Percentiles rank a stretch among this genome's conserved stretches.
These are phyloP conservation scores for Tragelaphus oryx DNA, from an alignment of 2,797 vertebrate species.

Conservation along the genomic window DNA sequence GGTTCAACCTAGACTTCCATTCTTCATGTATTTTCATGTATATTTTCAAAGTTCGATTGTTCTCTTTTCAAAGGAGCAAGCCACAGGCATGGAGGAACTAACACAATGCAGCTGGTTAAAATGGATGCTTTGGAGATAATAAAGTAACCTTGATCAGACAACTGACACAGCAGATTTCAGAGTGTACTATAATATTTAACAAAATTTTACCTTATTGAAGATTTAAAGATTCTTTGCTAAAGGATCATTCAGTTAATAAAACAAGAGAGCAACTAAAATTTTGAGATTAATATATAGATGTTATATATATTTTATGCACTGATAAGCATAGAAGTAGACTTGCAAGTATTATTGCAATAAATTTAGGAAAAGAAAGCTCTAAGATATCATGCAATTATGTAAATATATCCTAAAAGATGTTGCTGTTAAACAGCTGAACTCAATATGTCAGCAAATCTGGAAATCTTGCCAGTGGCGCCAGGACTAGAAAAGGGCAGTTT, in stretches of 20 bases:
- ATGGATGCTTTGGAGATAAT: not conserved
- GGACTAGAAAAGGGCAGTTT: not conserved
- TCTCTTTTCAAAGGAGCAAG: not conserved
- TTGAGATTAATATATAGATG: not conserved
- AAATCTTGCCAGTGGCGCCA: not conserved
- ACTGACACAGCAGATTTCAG: not conserved
- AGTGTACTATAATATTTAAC: not conserved
- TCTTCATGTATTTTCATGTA: not conserved
- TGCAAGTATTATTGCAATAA: not conserved
- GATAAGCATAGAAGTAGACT: not conserved
- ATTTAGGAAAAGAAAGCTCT: not conserved
- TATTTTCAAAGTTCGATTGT: not conserved
- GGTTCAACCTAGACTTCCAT: not conserved
- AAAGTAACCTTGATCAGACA: not conserved
- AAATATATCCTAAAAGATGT: not conserved
- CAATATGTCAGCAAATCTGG: not conserved
- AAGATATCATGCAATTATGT: not conserved
- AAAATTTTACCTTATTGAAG: not conserved
- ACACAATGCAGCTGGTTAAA: not conserved
- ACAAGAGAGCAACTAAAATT: not conserved
- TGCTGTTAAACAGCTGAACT: not conserved
- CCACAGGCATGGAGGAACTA: not conserved
- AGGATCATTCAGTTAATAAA: not conserved
- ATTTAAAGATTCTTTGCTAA: not conserved
- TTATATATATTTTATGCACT: not conserved